Base-by-base conservation (phyloP, 2,797 vertebrate species). In the Poecile montanus region DNA sequence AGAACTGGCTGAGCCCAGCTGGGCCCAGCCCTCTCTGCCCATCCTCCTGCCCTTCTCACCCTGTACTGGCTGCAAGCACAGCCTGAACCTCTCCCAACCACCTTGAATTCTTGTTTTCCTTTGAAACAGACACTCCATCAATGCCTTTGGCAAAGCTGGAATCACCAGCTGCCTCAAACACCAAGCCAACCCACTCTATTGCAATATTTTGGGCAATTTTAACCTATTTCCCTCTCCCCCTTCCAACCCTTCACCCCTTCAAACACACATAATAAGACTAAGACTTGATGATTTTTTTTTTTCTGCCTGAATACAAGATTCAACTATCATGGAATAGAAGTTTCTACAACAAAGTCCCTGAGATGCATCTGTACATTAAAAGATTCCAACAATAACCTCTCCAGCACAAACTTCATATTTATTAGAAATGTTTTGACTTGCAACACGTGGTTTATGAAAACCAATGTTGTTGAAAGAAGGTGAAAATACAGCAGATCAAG, bases 351-450 rank as follows among this genome's bases (percentile, higher is more conserved):
- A 9, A 83, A 72, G 88, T 96, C 96, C 96, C 95, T 93, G 86
- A 97, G 95, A 91, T 90, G 45, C 50, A 85, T 42, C 67, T 91
- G 70, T 32, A 75, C 56, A 61, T 92, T 88, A 38, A 85, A 96
- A 88, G 83, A 93, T 86, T 91, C 76, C 85, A 95, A 79, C 58
- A 83, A 85, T 86, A 87, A 88, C 77, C 94, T 94, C 93, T 95
- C 83, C 75, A 82, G 62, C 85, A 88, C 63, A 93, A 85, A 89
- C 77, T 85, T 84, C 5, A 1, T 85, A 85, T 89, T 91, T 82
- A 85, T 89, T 94, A 80, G 80, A 94, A 97, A 87, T 78, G 82
- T 78, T 94, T 19, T 21, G 62, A 63, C 68, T 70, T 90, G 70
- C 80, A 96, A 85, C 61, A 66, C 18, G 3, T 61, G 82, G 81